Conservation (phyloP, 2,113 vertebrate species). For the Micronycteris hirsuta region DNA sequence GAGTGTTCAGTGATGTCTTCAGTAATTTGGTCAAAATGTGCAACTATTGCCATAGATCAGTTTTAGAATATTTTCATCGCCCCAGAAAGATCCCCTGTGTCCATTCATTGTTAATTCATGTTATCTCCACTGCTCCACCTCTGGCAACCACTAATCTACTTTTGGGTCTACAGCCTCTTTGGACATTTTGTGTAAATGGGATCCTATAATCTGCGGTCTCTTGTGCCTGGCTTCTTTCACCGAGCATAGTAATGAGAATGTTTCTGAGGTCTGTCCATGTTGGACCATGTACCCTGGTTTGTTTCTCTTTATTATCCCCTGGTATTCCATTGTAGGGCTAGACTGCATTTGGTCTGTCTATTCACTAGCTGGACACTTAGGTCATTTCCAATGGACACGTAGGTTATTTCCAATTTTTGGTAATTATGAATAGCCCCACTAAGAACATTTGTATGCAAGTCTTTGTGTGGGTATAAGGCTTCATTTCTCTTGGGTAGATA, state of each 20-base stretch:
- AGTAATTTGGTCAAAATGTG: neutral
- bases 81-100: neutral
- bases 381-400: neutral
- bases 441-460: neutral
- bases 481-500: neutral
- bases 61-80: neutral
- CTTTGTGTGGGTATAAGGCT: neutral
- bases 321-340: neutral
- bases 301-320: neutral
- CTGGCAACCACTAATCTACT: neutral
- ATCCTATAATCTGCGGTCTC: neutral
- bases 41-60: neutral
- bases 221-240: neutral
- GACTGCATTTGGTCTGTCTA: neutral
- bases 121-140: neutral
- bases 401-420: conserved; percentile 27
- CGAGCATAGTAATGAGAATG: neutral
- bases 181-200: neutral
- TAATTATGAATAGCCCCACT: conserved; percentile 13
- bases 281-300: neutral
- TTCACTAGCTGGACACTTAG: neutral
- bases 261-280: neutral
- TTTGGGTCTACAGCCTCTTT: neutral
- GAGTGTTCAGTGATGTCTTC: neutral
- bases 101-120: neutral